Evolutionary conservation across 2,797 vertebrate genomes (phyloP).

Genomic region (Pristis pectinata): DNA sequence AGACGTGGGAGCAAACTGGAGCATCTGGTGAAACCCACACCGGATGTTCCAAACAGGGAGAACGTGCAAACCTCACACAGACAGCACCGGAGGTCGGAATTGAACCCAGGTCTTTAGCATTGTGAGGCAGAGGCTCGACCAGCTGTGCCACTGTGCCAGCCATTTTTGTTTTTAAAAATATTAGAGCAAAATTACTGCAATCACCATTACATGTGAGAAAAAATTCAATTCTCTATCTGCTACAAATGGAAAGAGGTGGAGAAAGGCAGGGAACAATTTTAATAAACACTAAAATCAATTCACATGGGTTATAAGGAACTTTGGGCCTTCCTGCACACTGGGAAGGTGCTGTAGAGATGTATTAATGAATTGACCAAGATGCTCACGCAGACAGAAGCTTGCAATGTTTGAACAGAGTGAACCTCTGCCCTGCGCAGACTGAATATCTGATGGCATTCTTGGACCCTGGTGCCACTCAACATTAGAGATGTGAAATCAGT

Average conservation of each 20-base stretch:
- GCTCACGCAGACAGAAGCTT: neutral
- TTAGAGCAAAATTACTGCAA: neutral
- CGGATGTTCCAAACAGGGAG: too few relatives aligned
- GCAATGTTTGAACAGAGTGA: neutral
- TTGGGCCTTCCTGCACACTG: neutral
- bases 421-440: neutral
- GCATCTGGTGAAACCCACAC: too few relatives aligned
- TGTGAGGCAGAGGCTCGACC: too few relatives aligned
- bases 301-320: neutral
- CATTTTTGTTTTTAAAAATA: neutral
- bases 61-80: too few relatives aligned
- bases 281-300: too few relatives aligned
- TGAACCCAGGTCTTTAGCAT: too few relatives aligned
- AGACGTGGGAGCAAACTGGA: too few relatives aligned
- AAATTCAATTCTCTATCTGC: neutral
- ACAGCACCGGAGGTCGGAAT: too few relatives aligned
- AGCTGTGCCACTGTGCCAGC: too few relatives aligned
- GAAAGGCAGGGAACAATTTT: neutral
- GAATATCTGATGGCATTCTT: neutral
- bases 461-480: neutral
- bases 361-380: too few relatives aligned
- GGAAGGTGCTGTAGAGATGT: neutral
- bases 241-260: neutral
- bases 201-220: neutral
- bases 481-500: neutral